phyloP scores from a whole-genome alignment of 1,140 invertebrate genomes.

The Rhopalosiphum padi region DNA sequence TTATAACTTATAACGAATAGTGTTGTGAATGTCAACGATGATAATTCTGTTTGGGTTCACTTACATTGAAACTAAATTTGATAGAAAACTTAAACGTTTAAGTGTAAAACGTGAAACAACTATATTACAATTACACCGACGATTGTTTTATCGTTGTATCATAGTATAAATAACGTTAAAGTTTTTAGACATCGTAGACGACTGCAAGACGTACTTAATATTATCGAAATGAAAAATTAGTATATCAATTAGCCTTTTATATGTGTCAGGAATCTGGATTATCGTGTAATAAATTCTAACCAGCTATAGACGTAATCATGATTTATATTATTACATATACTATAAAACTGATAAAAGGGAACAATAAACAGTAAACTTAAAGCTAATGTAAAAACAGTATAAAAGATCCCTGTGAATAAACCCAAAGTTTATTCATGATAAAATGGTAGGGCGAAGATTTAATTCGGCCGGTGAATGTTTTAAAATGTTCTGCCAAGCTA shows the following conservation, averaged over 20 bases:
- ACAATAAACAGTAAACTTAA: background rate
- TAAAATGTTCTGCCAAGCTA: background rate
- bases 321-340: background rate
- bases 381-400: background rate
- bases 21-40: background rate
- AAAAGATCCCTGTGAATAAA: background rate
- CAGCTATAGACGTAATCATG: background rate
- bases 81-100: background rate
- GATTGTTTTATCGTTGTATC: background rate
- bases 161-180: background rate
- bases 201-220: background rate
- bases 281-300: background rate
- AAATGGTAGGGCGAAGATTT: background rate
- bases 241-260: background rate
- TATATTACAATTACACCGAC: background rate
- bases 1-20: background rate
- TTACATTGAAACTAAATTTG: background rate
- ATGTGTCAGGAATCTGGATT: background rate
- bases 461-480: background rate
- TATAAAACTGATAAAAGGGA: background rate
- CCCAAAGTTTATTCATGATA: background rate
- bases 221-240: background rate
- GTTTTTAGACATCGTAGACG: background rate
- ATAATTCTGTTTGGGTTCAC: background rate
- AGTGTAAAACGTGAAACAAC: background rate